Percentiles rank a stretch among this genome's conserved stretches.
Conservation (phyloP, 2,797 vertebrate genomes). For the Acestrorhynchus altus region DNA sequence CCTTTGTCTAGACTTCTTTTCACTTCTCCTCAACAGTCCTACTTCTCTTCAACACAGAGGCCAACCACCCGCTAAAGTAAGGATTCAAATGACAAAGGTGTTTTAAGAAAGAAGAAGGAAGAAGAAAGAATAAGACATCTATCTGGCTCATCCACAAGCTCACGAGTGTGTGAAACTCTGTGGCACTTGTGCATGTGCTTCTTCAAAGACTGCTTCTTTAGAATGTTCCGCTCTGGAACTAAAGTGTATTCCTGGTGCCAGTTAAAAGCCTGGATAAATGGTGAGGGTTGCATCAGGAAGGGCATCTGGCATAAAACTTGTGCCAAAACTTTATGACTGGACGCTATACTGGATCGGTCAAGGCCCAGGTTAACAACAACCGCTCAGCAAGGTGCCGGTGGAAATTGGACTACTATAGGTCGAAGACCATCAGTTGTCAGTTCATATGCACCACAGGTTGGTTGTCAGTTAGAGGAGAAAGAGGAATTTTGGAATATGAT, state of each 20-base stretch:
- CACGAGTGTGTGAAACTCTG: conserved; percentile 70
- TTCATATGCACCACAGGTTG: too few species aligned
- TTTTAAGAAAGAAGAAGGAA: neutral
- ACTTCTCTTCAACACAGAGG: neutral
- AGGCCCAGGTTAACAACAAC: too few species aligned
- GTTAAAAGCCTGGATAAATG: too few species aligned
- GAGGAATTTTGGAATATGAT: too few species aligned
- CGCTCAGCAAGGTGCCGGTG: too few species aligned
- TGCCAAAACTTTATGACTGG: too few species aligned
- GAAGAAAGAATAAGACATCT: conserved; percentile 24
- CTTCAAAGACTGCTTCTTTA: conserved; percentile 76
- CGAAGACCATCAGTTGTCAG: too few species aligned
- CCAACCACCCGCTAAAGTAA: neutral
- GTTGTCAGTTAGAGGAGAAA: too few species aligned
- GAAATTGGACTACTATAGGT: too few species aligned
- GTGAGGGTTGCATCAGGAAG: too few species aligned
- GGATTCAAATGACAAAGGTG: neutral
- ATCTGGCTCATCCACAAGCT: conserved; percentile 71
- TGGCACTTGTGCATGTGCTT: conserved; percentile 71
- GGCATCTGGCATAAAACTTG: too few species aligned
- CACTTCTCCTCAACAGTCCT: conserved; percentile 10
- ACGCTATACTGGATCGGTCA: too few species aligned
- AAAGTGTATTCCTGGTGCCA: neutral
- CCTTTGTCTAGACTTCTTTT: neutral
- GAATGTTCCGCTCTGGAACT: conserved; percentile 77